Conservation (phyloP, 23 tunicate genomes). For the Botrylloides violaceus region DNA sequence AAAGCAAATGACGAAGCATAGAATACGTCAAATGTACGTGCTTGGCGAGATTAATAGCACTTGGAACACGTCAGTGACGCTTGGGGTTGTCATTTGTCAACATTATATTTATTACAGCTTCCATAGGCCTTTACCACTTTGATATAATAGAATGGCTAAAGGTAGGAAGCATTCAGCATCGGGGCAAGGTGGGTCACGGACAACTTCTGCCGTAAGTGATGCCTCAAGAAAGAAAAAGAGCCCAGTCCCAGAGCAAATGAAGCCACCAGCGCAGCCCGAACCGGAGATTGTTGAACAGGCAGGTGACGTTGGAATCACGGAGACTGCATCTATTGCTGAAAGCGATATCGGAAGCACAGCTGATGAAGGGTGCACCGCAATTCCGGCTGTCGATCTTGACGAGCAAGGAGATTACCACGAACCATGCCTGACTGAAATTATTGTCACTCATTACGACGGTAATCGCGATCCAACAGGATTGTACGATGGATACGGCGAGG, state of each 20-base stretch:
- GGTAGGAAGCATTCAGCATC: constrained; percentile 26
- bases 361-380: constrained; percentile 22
- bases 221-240: constrained; percentile 8
- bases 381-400: constrained; percentile 13
- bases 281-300: not conserved
- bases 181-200: constrained; percentile 13
- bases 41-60: too few species aligned
- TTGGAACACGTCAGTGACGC: too few species aligned
- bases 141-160: constrained; percentile 20
- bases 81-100: too few species aligned
- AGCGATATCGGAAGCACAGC: constrained; percentile 49
- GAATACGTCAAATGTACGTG: too few species aligned
- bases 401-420: constrained; percentile 37
- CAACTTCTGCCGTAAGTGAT: constrained; percentile 13
- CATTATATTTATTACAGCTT: too few species aligned
- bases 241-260: not conserved
- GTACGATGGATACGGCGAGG: constrained; percentile 80
- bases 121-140: too few species aligned
- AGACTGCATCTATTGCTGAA: constrained; percentile 68
- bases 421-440: constrained; percentile 65
- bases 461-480: constrained; percentile 36
- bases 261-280: not conserved
- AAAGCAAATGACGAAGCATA: too few species aligned
- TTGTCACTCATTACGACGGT: constrained; percentile 66
- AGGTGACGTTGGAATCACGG: constrained; percentile 31